Conservation (phyloP, 2,888 invertebrate genomes). For the Coleophora deauratella region DNA sequence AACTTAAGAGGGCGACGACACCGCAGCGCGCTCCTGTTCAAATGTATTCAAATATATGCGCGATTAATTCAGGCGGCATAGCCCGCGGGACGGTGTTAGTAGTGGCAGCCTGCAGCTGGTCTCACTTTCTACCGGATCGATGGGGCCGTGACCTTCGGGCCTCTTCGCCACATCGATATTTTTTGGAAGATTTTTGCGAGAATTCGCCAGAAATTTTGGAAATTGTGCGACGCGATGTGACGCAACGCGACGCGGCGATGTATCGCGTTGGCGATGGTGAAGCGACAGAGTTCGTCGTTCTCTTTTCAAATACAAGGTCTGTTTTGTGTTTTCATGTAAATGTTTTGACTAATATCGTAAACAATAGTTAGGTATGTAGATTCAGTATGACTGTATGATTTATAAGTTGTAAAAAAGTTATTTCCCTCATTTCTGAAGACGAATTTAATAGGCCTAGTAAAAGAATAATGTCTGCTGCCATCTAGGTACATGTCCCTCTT, state of each 20-base stretch:
- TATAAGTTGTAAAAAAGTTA: no score
- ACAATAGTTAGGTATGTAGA: no score
- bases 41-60: slow-evolving; percentile 75
- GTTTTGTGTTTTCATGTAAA: no score
- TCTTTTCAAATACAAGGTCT: no score
- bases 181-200: slow-evolving; percentile 21
- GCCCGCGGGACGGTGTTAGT: slow-evolving; percentile 73
- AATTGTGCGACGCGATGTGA: neutral
- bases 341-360: no score
- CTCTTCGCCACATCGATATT: slow-evolving; percentile 61
- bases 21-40: slow-evolving; percentile 46
- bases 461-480: no score
- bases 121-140: slow-evolving; percentile 74
- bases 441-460: no score
- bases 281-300: neutral
- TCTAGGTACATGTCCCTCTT: no score
- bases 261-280: neutral
- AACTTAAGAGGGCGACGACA: slow-evolving; percentile 71
- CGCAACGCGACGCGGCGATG: neutral
- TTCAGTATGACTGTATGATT: no score
- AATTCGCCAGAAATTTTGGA: neutral
- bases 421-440: no score
- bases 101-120: slow-evolving; percentile 69
- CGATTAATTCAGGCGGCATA: slow-evolving; percentile 76
- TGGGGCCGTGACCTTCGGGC: slow-evolving; percentile 71